Conservation (phyloP, 2,797 vertebrate genomes). For the Rhinogobio ventralis region DNA sequence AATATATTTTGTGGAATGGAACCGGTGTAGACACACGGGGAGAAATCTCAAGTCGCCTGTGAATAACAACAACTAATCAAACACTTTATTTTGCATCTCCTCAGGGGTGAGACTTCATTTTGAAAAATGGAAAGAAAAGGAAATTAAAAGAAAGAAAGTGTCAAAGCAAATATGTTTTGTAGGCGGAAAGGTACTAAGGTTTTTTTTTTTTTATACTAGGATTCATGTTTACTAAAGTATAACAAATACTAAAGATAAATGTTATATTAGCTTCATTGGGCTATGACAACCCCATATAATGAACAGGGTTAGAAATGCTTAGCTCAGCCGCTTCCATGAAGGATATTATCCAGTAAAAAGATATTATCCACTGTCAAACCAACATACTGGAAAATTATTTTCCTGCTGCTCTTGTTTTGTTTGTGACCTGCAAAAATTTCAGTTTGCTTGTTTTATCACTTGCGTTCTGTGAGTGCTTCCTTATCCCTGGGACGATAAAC, state of each 20-base stretch:
- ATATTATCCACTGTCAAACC: slow-evolving; percentile 35
- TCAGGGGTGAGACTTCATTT: slow-evolving; percentile 38
- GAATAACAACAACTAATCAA: slow-evolving; percentile 48
- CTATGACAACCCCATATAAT: neutral
- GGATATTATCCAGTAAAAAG: slow-evolving; percentile 23
- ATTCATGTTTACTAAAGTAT: neutral
- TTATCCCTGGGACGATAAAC: slow-evolving; percentile 9
- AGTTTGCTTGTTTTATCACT: neutral
- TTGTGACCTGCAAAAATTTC: slow-evolving; percentile 26
- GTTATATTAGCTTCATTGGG: neutral
- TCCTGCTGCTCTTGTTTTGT: slow-evolving; percentile 6
- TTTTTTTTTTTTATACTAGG: neutral
- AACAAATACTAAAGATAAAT: neutral
- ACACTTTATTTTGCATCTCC: slow-evolving; percentile 45
- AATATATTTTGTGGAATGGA: neutral
- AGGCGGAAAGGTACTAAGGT: neutral
- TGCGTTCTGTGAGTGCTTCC: neutral
- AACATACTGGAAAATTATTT: slow-evolving; percentile 22
- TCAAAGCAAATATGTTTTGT: slow-evolving; percentile 27
- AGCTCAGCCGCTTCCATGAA: neutral
- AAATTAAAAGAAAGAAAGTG: slow-evolving; percentile 30
- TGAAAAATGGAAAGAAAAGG: neutral
- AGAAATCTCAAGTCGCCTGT: slow-evolving; percentile 37
- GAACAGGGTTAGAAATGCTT: neutral
- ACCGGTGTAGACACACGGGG: neutral